A percentile compares a stretch with the other conserved stretches of the same genome.
Evolutionary conservation across 2,888 invertebrate species (phyloP).

Genomic region (Drosophila longiperda): DNA sequence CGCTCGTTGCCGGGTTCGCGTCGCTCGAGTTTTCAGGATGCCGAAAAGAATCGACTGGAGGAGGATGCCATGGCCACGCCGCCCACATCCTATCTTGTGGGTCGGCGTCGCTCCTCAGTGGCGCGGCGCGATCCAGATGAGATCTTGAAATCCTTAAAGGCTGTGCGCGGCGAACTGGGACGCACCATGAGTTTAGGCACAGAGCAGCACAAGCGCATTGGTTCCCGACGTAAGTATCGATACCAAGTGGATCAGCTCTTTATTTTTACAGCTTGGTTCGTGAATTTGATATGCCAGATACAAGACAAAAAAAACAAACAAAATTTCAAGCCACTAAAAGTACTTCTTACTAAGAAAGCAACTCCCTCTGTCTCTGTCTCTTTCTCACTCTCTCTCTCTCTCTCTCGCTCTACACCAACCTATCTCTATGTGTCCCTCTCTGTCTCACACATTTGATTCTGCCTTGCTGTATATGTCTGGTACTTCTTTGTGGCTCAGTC

Average conservation of each 20-base stretch:
- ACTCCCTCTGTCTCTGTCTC: slow-evolving; percentile 14
- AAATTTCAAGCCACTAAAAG: not conserved
- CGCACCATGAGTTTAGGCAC: slow-evolving; percentile 92
- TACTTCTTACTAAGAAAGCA: slow-evolving; percentile 2
- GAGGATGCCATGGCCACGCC: slow-evolving; percentile 84
- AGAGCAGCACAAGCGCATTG: slow-evolving; percentile 86
- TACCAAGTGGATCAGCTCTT: not conserved
- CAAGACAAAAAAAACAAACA: slow-evolving; percentile 6
- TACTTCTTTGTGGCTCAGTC: slow-evolving; percentile 24
- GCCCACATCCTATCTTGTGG: slow-evolving; percentile 87
- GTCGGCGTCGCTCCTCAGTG: slow-evolving; percentile 92
- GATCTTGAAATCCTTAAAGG: slow-evolving; percentile 91
- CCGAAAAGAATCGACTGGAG: slow-evolving; percentile 87
- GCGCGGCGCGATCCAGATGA: slow-evolving; percentile 94
- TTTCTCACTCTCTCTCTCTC: slow-evolving; percentile 12
- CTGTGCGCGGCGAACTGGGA: slow-evolving; percentile 92
- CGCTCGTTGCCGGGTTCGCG: slow-evolving; percentile 93
- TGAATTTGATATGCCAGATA: slow-evolving; percentile 1
- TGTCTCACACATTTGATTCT: slow-evolving; percentile 19
- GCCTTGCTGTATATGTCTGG: slow-evolving; percentile 57
- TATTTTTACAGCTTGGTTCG: slow-evolving; percentile 25
- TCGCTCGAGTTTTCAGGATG: slow-evolving; percentile 92
- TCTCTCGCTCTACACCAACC: slow-evolving; percentile 23
- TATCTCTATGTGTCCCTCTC: slow-evolving; percentile 11
- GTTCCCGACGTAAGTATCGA: slow-evolving; percentile 90